Conservation (phyloP, 2,888 invertebrate genomes). For the Onchidella celtica region DNA sequence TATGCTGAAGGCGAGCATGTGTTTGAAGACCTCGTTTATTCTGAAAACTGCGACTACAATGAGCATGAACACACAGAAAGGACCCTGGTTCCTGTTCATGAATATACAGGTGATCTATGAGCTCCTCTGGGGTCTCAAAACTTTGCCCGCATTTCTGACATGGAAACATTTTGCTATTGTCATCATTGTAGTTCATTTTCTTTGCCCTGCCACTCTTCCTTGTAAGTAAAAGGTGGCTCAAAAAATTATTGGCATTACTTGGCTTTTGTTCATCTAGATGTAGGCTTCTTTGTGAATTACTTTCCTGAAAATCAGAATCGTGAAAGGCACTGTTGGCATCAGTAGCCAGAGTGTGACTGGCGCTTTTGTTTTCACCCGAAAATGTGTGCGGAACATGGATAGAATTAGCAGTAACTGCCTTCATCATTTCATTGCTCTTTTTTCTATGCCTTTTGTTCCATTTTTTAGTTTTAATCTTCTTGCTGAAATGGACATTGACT, state of each 20-base stretch:
- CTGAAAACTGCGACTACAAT: neutral
- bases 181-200: neutral
- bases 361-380: too few species aligned
- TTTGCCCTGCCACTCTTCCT: too few species aligned
- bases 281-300: too few species aligned
- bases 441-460: neutral
- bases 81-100: neutral
- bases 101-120: neutral
- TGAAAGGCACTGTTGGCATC: too few species aligned
- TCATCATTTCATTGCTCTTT: neutral
- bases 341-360: too few species aligned
- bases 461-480: neutral
- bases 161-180: neutral
- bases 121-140: neutral
- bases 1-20: neutral
- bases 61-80: neutral
- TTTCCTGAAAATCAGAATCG: too few species aligned
- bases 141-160: neutral
- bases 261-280: too few species aligned
- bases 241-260: too few species aligned
- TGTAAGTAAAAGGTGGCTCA: too few species aligned
- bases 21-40: neutral
- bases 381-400: too few species aligned
- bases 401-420: too few species aligned
- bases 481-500: neutral